Evolutionary conservation across 2,888 invertebrate species (phyloP).

Genomic region (Galerucella calmariensis): DNA sequence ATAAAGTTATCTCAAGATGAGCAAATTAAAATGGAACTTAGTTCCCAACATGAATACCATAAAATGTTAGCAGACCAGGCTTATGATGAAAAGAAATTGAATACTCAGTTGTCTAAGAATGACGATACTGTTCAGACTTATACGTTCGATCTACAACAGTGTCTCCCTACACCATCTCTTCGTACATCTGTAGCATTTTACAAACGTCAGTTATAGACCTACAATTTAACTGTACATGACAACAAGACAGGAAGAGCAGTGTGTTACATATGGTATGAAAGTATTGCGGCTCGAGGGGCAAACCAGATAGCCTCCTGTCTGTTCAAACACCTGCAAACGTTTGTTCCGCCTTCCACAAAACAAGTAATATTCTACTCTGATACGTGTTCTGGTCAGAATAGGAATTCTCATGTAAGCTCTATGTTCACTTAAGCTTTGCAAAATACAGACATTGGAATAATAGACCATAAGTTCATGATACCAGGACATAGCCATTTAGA

Average conservation of each 20-base stretch:
- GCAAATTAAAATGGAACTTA: constrained; percentile 10
- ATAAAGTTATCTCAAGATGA: constrained; percentile 9
- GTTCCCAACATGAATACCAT: constrained; percentile 18
- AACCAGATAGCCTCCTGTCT: constrained; percentile 36
- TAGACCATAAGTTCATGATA: constrained; percentile 41
- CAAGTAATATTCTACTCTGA: constrained; percentile 36
- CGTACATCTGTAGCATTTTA: constrained; percentile 29
- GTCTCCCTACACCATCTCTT: constrained; percentile 29
- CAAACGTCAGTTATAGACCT: constrained; percentile 34
- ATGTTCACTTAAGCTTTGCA: constrained; percentile 33
- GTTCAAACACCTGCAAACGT: constrained; percentile 9
- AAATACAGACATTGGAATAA: constrained; percentile 23
- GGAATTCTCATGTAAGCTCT: constrained; percentile 34
- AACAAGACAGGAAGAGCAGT: constrained; percentile 17
- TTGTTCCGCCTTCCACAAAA: constrained; percentile 20
- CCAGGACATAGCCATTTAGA: constrained; percentile 37
- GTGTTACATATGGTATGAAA: constrained; percentile 36
- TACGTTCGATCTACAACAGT: constrained; percentile 32
- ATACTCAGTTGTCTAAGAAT: constrained; percentile 12
- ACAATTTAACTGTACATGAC: constrained; percentile 31
- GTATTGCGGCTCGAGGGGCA: constrained; percentile 14
- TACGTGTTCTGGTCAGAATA: constrained; percentile 34
- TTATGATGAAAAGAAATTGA: constrained; percentile 27
- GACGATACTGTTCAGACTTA: constrained; percentile 18
- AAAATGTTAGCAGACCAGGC: neutral